These are phyloP conservation scores for Heteropelma amictum DNA, from an alignment of 2,888 invertebrate genomes.

Conservation along the genomic window DNA sequence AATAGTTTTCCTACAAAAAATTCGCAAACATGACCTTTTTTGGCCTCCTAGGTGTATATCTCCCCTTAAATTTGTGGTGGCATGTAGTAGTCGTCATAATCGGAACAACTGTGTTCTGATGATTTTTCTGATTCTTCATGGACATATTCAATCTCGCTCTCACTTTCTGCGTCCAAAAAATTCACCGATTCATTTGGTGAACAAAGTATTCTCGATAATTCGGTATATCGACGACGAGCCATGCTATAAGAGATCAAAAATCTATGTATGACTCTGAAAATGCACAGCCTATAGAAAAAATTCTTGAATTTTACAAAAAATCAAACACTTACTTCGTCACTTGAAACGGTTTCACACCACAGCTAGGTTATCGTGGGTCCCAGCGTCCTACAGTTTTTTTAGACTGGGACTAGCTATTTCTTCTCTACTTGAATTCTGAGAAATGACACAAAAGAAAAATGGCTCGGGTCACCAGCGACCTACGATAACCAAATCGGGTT, in stretches of 20 bases:
- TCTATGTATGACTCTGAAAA: background rate
- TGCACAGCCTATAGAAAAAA: background rate
- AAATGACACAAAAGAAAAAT: background rate
- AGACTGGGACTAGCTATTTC: background rate
- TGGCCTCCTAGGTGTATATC: no score
- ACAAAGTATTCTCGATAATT: background rate
- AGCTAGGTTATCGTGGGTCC: background rate
- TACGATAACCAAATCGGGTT: background rate
- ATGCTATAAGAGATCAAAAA: background rate
- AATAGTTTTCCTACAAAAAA: no score
- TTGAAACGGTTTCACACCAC: background rate
- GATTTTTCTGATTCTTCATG: no score
- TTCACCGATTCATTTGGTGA: background rate
- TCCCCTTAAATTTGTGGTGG: no score
- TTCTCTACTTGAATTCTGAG: background rate
- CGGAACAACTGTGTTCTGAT: no score
- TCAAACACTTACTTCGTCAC: background rate
- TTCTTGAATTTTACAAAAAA: background rate
- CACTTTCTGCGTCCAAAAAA: conserved; percentile 1
- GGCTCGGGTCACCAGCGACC: background rate
- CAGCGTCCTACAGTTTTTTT: background rate
- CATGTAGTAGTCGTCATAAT: no score
- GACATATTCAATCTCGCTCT: background rate
- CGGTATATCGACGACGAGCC: background rate
- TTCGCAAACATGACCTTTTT: no score